Conservation (phyloP, 2,797 vertebrate species). For the Sebastiscus tertius region DNA sequence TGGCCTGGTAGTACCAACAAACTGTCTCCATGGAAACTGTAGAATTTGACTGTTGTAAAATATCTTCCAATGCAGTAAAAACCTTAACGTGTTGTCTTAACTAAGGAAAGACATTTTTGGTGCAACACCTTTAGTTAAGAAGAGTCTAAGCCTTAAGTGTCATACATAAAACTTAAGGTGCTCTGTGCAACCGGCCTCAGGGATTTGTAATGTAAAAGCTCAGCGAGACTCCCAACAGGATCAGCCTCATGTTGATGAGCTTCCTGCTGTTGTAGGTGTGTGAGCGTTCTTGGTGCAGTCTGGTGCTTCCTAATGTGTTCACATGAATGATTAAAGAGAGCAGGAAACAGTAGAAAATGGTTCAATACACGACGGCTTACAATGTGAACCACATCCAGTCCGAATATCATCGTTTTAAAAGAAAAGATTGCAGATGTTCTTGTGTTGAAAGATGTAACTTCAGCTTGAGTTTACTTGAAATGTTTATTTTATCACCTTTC, state of each 20-base stretch:
- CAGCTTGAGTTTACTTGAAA: not conserved
- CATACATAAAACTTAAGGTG: not conserved
- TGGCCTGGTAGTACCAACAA: not conserved
- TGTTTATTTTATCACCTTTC: not conserved
- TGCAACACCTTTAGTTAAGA: not conserved
- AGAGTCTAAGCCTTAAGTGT: not conserved
- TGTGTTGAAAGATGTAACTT: not conserved
- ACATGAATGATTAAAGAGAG: slow-evolving; percentile 63
- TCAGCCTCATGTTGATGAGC: slow-evolving; percentile 2
- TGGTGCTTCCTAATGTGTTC: slow-evolving; percentile 54
- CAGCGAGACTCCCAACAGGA: not conserved
- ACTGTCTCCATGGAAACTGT: not conserved
- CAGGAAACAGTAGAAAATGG: slow-evolving; percentile 29
- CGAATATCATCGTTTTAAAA: not conserved
- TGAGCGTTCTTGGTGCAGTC: slow-evolving; percentile 39
- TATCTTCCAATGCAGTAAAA: not conserved
- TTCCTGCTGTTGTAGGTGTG: slow-evolving; percentile 28
- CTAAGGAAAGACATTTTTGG: not conserved
- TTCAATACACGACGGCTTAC: not conserved
- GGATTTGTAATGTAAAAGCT: not conserved
- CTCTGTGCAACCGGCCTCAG: not conserved
- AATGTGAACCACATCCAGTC: not conserved
- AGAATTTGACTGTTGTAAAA: not conserved
- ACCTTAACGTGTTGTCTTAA: not conserved
- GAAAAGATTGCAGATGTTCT: not conserved